Evolutionary conservation across 2,113 vertebrate species (phyloP), one percentile per base, ranked within the genome.

Genomic region (Tricholaema leucomelas): DNA sequence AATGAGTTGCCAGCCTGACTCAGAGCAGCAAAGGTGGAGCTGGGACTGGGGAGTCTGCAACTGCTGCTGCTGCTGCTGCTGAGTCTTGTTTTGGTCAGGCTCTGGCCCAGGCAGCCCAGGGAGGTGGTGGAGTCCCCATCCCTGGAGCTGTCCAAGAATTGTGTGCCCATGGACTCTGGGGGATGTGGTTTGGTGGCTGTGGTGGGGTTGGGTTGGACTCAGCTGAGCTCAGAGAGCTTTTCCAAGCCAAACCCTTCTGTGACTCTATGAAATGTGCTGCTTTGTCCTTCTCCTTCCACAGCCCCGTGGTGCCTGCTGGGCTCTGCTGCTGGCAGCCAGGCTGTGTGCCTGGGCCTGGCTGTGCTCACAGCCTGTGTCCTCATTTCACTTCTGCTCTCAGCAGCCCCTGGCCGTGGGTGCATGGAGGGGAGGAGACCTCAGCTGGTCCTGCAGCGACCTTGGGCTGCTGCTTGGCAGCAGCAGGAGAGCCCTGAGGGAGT

Each of bases 291-390:
- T 50, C 23, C 48, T 10, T 24, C 48, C 48, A 11, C 48, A 50
- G 48, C 48, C 23, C 48, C 48, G 5, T 50, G 48, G 23, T 25
- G 48, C 48, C 48, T 12, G 23, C 48, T 23, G 48, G 48, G 18
- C 8, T 35, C 9, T 24, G 28, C 8, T 21, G 52, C 38, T 40
- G 6, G 59, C 13, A 7, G 73, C 3, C 27, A n/a, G 27, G 42
- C 35, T 1, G 38, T 44, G 10, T 20, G 66, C 5, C 0, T 12
- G 12, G 9, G 0, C 2, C 69, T 23, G 69, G 15, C 36, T 24
- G 67, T 2, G 55, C 14, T 71, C 64, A 14, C 48, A 7, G 9
- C n/a, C 40, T 12, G 7, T 17, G 1, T 3, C 71, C 16, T 16
- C 15, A 0, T 20, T 31, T 11, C 4, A 2, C 30, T 18, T 15